phyloP scores from a whole-genome alignment of 2,113 vertebrate species.

The Malurus melanocephalus region DNA sequence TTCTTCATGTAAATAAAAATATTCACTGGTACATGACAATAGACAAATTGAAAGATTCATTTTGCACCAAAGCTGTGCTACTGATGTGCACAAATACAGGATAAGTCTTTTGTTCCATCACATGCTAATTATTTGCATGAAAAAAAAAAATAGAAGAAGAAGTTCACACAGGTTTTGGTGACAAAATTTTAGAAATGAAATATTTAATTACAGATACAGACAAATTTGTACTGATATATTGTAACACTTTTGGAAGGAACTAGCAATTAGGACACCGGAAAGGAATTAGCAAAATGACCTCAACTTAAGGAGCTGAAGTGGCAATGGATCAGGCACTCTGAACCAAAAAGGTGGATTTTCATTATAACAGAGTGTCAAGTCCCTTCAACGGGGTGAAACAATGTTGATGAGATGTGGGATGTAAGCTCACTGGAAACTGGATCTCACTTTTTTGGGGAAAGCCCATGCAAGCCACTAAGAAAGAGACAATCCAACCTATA shows the following conservation, averaged over 20 bases:
- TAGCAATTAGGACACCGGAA: not conserved
- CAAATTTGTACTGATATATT: not conserved
- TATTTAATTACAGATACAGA: conserved; percentile 7
- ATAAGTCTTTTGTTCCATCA: not conserved
- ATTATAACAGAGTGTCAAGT: not conserved
- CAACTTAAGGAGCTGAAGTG: not conserved
- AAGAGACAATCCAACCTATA: not conserved
- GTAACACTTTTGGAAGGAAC: not conserved
- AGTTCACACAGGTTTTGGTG: not conserved
- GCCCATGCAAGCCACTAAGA: not conserved
- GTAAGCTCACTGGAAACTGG: not conserved
- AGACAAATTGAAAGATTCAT: not conserved
- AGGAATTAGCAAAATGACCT: not conserved
- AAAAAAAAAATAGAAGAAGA: not conserved
- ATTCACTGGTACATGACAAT: not conserved
- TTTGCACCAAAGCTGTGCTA: not conserved
- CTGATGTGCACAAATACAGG: not conserved
- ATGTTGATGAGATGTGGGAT: not conserved
- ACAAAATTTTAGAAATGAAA: conserved; percentile 11
- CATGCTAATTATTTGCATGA: not conserved
- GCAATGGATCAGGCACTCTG: not conserved
- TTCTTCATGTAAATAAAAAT: not conserved
- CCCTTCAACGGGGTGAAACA: not conserved
- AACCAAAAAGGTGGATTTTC: not conserved
- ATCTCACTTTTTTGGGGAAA: not conserved